A percentile compares a stretch with the other conserved stretches of the same genome.
phyloP scores from a whole-genome alignment of 2,888 invertebrate genomes.

The Xanthorhoe designata region DNA sequence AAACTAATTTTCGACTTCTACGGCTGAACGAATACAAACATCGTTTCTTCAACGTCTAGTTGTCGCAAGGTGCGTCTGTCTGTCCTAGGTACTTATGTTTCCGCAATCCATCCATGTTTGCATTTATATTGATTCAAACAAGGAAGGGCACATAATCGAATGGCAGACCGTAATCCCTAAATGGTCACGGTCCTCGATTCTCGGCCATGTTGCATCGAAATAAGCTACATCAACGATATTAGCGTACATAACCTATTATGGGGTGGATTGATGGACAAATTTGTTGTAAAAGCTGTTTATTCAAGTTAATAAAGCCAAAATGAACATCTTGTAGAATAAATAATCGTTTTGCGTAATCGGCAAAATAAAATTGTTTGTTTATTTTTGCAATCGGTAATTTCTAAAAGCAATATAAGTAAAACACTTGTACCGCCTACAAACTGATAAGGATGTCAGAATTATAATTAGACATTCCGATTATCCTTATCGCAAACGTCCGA shows the following conservation, averaged over 20 bases:
- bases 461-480: constrained; percentile 5
- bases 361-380: neutral
- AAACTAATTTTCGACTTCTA: too few species aligned
- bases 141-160: constrained; percentile 38
- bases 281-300: constrained; percentile 13
- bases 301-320: constrained; percentile 14
- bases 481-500: constrained; percentile 9
- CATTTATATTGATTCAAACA: constrained; percentile 36
- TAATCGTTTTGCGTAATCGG: neutral
- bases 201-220: constrained; percentile 38
- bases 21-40: neutral
- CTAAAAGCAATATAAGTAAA: neutral
- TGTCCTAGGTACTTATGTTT: constrained; percentile 11
- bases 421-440: neutral
- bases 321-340: neutral
- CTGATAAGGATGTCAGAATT: neutral
- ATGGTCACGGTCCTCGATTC: constrained; percentile 28
- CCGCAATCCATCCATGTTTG: constrained; percentile 26
- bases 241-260: constrained; percentile 33
- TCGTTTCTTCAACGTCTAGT: constrained; percentile 5
- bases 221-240: constrained; percentile 30
- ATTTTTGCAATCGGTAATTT: neutral
- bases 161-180: constrained; percentile 33
- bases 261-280: constrained; percentile 25
- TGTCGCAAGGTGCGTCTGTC: constrained; percentile 10